A percentile compares a stretch with the other conserved stretches of the same genome.
phyloP scores from a whole-genome alignment of 2,797 vertebrate genomes.

The Sitta carolinensis region DNA sequence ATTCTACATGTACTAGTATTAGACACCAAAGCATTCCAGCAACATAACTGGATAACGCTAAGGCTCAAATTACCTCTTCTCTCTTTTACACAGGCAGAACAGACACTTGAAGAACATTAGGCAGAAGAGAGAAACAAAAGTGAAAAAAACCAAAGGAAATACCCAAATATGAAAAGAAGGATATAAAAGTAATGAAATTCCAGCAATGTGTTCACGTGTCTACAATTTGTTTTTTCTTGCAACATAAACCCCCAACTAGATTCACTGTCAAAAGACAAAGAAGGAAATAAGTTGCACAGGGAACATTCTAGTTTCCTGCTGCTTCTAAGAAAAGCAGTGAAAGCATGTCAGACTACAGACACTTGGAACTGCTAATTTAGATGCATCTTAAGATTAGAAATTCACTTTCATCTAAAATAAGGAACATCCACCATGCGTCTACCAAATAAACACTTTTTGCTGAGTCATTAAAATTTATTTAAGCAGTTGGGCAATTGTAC shows the following conservation, averaged over 20 bases:
- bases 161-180: not conserved
- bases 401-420: conserved; percentile 32
- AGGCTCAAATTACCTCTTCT: not conserved
- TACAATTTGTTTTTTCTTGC: not conserved
- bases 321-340: not conserved
- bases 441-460: not conserved
- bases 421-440: not conserved
- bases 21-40: not conserved
- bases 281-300: not conserved
- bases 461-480: not conserved
- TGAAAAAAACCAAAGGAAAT: not conserved
- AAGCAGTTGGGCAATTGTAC: not conserved
- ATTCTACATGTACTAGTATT: not conserved
- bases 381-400: not conserved
- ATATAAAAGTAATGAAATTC: not conserved
- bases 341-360: not conserved
- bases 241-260: not conserved
- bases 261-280: not conserved
- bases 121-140: not conserved
- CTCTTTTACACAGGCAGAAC: not conserved
- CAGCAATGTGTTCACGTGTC: not conserved
- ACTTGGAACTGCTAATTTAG: conserved; percentile 8
- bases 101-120: not conserved
- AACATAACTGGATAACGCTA: not conserved
- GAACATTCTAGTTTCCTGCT: not conserved